Evolutionary conservation across 2,888 invertebrate species (phyloP).

Genomic region (Tolmerus cingulatus): DNA sequence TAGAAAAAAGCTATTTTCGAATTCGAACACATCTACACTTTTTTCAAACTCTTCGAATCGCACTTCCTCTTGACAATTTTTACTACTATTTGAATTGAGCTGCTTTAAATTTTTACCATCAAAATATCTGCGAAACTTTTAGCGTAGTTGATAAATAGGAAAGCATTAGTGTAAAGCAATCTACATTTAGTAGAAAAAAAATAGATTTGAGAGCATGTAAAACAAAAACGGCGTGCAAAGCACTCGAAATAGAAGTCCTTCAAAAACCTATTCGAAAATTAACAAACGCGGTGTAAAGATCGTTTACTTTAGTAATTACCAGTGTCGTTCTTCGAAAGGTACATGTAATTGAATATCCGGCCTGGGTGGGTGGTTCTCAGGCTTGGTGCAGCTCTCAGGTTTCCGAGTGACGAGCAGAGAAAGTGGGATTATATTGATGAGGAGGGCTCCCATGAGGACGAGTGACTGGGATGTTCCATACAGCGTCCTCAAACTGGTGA

Average conservation of each 20-base stretch:
- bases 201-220: too few species aligned
- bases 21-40: too few species aligned
- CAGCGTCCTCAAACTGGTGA: conserved; percentile 61
- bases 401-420: conserved; percentile 60
- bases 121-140: too few species aligned
- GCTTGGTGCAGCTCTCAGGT: conserved; percentile 53
- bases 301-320: not conserved
- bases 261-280: not conserved
- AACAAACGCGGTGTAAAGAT: not conserved
- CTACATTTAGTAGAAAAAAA: too few species aligned
- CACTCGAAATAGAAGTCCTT: not conserved
- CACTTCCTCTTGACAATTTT: too few species aligned
- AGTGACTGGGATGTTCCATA: conserved; percentile 62
- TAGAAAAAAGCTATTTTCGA: too few species aligned
- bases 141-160: too few species aligned
- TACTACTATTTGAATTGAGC: too few species aligned
- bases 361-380: not conserved
- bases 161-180: too few species aligned
- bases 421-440: conserved; percentile 61
- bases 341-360: not conserved
- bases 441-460: conserved; percentile 59
- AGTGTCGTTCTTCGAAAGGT: conserved; percentile 55
- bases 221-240: too few species aligned
- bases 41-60: too few species aligned
- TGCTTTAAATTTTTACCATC: too few species aligned